Base-by-base conservation (phyloP, 2,888 invertebrate genomes). In the Poecilus cupreus region DNA sequence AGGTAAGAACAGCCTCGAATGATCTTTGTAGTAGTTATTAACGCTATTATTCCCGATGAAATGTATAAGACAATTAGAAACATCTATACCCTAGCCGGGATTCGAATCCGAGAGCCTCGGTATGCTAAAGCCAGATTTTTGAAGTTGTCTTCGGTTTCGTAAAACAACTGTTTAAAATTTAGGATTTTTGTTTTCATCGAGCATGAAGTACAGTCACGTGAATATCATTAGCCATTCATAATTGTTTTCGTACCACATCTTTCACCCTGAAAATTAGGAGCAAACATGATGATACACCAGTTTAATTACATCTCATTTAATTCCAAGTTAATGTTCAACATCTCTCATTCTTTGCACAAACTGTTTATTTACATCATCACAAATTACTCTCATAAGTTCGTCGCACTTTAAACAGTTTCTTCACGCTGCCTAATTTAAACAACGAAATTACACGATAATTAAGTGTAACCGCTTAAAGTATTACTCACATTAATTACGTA, bases 391-490 rank as follows among this genome's bases (percentile, higher is more conserved):
- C 64, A 68, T 68, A 68, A 68, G 64, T 68, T 68, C 64, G 64
- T 68, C 37, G 64, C 37, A 68, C 64, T 37, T 68, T 68, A 68
- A 68, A 68, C 64, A 68, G 64, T 68, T 60, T 68, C 64, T 68
- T 68, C 64, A 37, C 37, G 64, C 64, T 68, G 64, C 64, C 64
- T 68, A 68, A 68, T 68, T 68, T 68, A 68, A 68, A 68, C 64
- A 68, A 68, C 64, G 37, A 68, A 68, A 68, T 68, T 68, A 68
- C 64, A 68, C 64, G 64, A 68, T 68, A 68, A 68, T 68, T 68
- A 68, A 68, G 64, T 68, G 64, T 68, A 68, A 39, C 64, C 64
- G 37, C 39, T 68, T 68, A 68, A 68, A 68, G 37, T 68, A 68
- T 51, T 68, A 68, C 64, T 37, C 64, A 39, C 64, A 68, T 68